phyloP scores from a whole-genome alignment of 2,797 vertebrate species.

The Rhinogobio ventralis region DNA sequence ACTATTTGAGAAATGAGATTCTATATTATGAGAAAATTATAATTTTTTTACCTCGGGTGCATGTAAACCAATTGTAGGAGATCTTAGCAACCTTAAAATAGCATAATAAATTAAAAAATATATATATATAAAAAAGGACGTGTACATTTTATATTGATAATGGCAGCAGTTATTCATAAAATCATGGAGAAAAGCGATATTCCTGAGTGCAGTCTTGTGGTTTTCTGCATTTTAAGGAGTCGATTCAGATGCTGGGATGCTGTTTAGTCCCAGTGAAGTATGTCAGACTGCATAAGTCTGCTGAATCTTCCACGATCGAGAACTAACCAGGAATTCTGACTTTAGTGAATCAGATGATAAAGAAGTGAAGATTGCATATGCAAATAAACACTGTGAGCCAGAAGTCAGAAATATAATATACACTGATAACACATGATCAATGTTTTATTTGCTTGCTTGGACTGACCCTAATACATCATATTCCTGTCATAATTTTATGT shows the following conservation, averaged over 20 bases:
- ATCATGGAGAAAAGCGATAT: background rate
- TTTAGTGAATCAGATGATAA: background rate
- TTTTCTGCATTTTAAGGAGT: background rate
- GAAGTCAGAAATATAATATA: slow-evolving; percentile 65
- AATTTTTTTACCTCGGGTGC: background rate
- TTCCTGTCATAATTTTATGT: slow-evolving; percentile 86
- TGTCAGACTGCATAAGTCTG: no score
- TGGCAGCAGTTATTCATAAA: background rate
- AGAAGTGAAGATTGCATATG: background rate
- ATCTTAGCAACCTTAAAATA: background rate
- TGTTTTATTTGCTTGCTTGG: slow-evolving; percentile 88
- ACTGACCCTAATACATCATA: slow-evolving; percentile 90
- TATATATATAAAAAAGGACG: no score
- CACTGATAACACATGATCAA: slow-evolving; percentile 85
- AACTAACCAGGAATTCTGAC: background rate
- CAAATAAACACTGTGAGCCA: background rate
- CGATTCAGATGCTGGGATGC: no score
- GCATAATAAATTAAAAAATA: no score
- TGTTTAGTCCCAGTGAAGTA: no score
- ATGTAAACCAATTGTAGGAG: background rate
- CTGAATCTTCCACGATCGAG: no score
- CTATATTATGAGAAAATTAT: background rate
- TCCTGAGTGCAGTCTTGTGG: background rate
- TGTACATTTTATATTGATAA: background rate
- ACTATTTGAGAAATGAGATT: background rate